Evolutionary conservation across 2,888 invertebrate species (phyloP), one percentile per base, ranked within the genome.

Genomic region (Elegia similella): DNA sequence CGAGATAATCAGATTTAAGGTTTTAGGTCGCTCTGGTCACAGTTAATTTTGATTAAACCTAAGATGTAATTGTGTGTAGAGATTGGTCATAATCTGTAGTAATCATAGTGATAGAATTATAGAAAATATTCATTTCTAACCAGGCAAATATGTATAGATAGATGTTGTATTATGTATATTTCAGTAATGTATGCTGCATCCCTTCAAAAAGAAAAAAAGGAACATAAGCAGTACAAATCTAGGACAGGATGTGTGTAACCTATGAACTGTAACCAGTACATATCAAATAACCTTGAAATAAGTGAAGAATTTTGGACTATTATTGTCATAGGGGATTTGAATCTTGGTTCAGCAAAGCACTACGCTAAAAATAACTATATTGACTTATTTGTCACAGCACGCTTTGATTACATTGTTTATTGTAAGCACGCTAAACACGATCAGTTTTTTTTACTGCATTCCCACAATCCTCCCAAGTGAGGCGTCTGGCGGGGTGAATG

Each of bases 351-450:
- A 73, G 77, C 75, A 73, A 84, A 82, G 83, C 79, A 76, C 69
- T 84, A 87, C 72, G 69, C 80, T 88, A 87, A 73, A 62, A 67
- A 69, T 70, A 70, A 83, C 82, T 84, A 85, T 88, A 89, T 83
- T 90, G 90, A 90, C 89, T 90, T 82, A 72, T 73, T 80, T 85
- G 89, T 89, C 90, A 90, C 90, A 90, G 90, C 90, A 83, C 90
- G 76, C 78, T 82, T 89, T 85, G 76, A 85, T 80, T 72, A 69
- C 71, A 80, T 73, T 55, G 55, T 52, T 16, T 48, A 53, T 66
- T 65, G 58, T 58, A 60, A 62, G 62, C 56, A 58, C 59, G 60
- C 61, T 54, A 63, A 54, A 67, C 58, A 62, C 61, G 57, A 62
- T 56, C 60, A 60, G 58, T 59, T 58, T 55, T 55, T 7, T 42